Evolutionary conservation across 2,888 invertebrate species (phyloP), one percentile per base, ranked within the genome.

Genomic region (Tuta absoluta): DNA sequence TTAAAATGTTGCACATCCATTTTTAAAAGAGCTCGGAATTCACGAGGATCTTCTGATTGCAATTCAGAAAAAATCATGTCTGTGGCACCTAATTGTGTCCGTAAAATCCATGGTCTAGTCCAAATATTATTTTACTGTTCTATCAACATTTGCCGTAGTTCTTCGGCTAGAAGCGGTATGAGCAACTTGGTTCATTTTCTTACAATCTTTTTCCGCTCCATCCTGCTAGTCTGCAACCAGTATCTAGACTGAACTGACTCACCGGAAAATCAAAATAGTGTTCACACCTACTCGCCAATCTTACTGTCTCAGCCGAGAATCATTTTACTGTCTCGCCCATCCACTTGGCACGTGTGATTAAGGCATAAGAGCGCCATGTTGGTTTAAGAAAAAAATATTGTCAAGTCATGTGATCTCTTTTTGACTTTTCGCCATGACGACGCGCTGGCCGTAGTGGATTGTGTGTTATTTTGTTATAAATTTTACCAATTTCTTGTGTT

Each of bases 241-340:
- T 11, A 63, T 64, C 64, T 53, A 24, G 62, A 68, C 65, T 68
- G 66, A 67, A 69, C 65, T 66, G 66, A 69, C 67, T 65, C 64
- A 62, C 64, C 67, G 62, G 23, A 65, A 49, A 49, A 17, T 49
- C 49, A 49, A 49, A 49, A 49, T 68, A 28, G 28, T 28, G 28
- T 28, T 4, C 2, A 28, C 28, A 28, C 5, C 28, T 28, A 28
- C 65, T 66, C 64, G 65, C 63, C 63, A 56, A 66, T 64, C 37
- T n/a, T 60, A 64, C 65, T 64, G 66, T 66, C 65, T 67, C 59
- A 66, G 65, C 67, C 63, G 33, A 33, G 33, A 33, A 4, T 33
- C 33, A 33, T 33, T 33, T 33, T 33, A 33, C 33, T 8, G n/a
- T 8, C 3, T 33, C 33, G 33, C 33, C 33, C 33, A 33, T 33